Conservation (phyloP, 2,113 vertebrate species). For the Buteo buteo region DNA sequence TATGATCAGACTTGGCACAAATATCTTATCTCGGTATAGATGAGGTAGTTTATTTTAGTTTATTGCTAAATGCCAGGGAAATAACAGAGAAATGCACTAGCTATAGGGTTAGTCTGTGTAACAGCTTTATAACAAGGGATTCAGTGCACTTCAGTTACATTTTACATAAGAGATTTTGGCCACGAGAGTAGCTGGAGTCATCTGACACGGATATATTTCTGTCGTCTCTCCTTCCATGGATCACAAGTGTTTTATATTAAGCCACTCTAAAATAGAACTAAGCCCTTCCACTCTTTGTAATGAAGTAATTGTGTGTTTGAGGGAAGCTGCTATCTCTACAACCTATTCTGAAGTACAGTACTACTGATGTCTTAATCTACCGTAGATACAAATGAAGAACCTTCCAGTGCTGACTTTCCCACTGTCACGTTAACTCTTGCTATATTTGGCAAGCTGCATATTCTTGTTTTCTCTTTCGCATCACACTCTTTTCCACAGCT, state of each 20-base stretch:
- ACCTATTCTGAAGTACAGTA: slow-evolving; percentile 3
- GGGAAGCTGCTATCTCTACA: slow-evolving; percentile 27
- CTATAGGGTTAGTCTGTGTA: neutral
- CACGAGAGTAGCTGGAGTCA: slow-evolving; percentile 45
- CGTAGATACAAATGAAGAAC: neutral
- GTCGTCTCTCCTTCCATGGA: slow-evolving; percentile 65
- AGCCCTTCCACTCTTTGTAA: slow-evolving; percentile 64
- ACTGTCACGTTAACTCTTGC: neutral
- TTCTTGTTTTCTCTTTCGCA: slow-evolving; percentile 17
- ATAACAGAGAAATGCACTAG: neutral
- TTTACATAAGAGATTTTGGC: slow-evolving; percentile 68
- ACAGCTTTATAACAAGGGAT: neutral
- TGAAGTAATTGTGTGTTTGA: slow-evolving; percentile 64
- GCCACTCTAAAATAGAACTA: slow-evolving; percentile 65
- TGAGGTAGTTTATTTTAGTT: neutral
- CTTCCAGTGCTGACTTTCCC: neutral
- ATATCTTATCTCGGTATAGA: neutral
- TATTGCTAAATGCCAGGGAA: neutral
- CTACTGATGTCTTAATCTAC: slow-evolving; percentile 9
- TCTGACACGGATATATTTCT: slow-evolving; percentile 67
- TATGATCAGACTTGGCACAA: neutral
- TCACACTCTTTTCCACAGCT: slow-evolving; percentile 11
- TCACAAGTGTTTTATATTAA: slow-evolving; percentile 74
- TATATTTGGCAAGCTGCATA: neutral
- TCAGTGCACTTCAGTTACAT: slow-evolving; percentile 36